A percentile compares a stretch with the other conserved stretches of the same genome.
Evolutionary conservation across 1,140 invertebrate genomes (phyloP).

Genomic region (Lepidotrigona ventralis): DNA sequence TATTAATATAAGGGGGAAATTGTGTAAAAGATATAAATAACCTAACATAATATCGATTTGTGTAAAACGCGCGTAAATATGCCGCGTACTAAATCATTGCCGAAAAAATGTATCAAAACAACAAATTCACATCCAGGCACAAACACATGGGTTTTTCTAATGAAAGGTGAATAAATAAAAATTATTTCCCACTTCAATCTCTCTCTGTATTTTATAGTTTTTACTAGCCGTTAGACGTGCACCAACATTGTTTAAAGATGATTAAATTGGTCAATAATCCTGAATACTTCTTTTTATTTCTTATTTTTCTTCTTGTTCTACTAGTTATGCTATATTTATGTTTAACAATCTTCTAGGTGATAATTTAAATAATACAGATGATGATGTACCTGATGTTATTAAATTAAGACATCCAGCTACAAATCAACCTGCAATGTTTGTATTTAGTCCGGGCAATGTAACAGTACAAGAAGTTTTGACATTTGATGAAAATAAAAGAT

Average conservation of each 20-base stretch:
- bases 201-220: not conserved
- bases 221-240: not conserved
- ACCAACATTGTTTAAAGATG: not conserved
- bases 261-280: not conserved
- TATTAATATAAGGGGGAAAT: slow-evolving; percentile 32
- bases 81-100: slow-evolving; percentile 81
- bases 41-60: slow-evolving; percentile 32
- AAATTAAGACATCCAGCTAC: slow-evolving; percentile 85
- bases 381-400: slow-evolving; percentile 86
- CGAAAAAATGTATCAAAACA: slow-evolving; percentile 81
- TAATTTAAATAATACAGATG: slow-evolving; percentile 79
- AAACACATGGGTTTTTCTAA: slow-evolving; percentile 85
- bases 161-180: slow-evolving; percentile 81
- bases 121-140: slow-evolving; percentile 67
- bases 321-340: slow-evolving; percentile 12
- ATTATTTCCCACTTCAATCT: not conserved
- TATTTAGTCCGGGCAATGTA: slow-evolving; percentile 81
- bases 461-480: slow-evolving; percentile 85
- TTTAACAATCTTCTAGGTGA: slow-evolving; percentile 70
- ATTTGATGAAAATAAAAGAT: slow-evolving; percentile 84
- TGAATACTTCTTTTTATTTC: slow-evolving; percentile 16
- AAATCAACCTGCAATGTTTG: slow-evolving; percentile 82
- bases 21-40: slow-evolving; percentile 47
- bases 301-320: not conserved
- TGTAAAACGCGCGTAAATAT: slow-evolving; percentile 68